Evolutionary conservation across 2,797 vertebrate species (phyloP).

Genomic region (Falco cherrug): DNA sequence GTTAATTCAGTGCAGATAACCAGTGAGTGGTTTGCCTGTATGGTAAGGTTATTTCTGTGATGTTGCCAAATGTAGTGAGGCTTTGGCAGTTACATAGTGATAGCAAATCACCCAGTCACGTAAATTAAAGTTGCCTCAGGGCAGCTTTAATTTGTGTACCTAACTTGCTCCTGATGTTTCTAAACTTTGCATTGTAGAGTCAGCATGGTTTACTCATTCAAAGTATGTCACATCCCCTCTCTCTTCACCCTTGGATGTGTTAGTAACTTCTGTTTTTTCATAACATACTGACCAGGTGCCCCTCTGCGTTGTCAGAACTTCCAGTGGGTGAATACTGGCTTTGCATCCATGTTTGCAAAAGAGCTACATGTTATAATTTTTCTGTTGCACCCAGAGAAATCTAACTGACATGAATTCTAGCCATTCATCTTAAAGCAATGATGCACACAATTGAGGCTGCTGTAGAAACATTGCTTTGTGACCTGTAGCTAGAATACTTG

Average conservation of each 20-base stretch:
- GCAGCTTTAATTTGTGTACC: conserved; percentile 39
- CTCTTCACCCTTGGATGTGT: not conserved
- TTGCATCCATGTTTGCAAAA: not conserved
- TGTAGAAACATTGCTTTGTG: conserved; percentile 66
- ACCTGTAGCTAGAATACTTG: conserved; percentile 60
- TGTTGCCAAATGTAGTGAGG: conserved; percentile 42
- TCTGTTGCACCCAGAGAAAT: not conserved
- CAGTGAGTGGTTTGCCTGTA: not conserved
- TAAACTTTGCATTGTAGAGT: not conserved
- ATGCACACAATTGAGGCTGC: conserved; percentile 37
- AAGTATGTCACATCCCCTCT: not conserved
- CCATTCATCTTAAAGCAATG: conserved; percentile 49
- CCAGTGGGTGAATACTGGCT: not conserved
- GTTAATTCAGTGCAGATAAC: conserved; percentile 31
- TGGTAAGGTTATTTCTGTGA: conserved; percentile 24
- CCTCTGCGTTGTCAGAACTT: not conserved
- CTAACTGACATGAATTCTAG: conserved; percentile 24
- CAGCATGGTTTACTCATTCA: not conserved
- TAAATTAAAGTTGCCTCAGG: conserved; percentile 21
- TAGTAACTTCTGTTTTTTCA: not conserved
- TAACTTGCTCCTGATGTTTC: conserved; percentile 47
- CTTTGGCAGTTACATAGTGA: conserved; percentile 22
- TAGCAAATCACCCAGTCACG: conserved; percentile 38
- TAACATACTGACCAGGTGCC: not conserved
- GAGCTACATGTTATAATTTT: not conserved